Conservation (phyloP, 2,113 vertebrate genomes). For the Hydropotes inermis region DNA sequence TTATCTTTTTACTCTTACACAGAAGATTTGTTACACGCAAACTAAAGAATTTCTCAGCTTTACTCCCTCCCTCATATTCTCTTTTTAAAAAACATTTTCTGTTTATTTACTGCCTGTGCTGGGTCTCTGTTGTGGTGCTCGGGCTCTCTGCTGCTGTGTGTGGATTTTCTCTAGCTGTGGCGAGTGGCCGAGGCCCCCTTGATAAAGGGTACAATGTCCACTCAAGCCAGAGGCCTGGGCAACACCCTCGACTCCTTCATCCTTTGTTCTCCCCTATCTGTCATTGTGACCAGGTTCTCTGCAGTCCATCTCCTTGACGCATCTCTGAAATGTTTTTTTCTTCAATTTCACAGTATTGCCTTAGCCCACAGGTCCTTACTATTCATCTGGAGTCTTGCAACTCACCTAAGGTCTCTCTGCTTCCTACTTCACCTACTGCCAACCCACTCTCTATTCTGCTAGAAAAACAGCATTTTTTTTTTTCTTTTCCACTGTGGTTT, state of each 20-base stretch:
- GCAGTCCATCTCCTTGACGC: not conserved
- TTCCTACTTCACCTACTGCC: not conserved
- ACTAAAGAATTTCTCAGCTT: not conserved
- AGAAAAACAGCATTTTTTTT: not conserved
- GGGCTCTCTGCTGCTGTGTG: not conserved
- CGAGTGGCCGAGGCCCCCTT: not conserved
- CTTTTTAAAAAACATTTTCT: not conserved
- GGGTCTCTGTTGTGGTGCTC: not conserved
- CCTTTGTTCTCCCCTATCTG: not conserved
- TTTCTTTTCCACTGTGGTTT: too few species aligned
- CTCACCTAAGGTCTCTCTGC: not conserved
- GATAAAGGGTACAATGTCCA: fast-evolving
- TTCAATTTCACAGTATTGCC: not conserved
- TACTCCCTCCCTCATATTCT: not conserved
- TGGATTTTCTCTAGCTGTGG: not conserved
- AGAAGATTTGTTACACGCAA: not conserved
- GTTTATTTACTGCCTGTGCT: not conserved
- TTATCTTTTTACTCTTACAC: not conserved
- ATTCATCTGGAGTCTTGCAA: not conserved
- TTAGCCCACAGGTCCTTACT: not conserved
- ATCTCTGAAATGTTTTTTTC: not conserved
- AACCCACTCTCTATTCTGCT: not conserved
- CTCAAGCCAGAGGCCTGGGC: not conserved
- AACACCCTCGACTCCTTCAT: not conserved
- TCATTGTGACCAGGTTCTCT: not conserved